These are phyloP conservation scores for Pachyseris speciosa DNA, from an alignment of 64 coral and sea anemone genomes.

Conservation along the genomic window DNA sequence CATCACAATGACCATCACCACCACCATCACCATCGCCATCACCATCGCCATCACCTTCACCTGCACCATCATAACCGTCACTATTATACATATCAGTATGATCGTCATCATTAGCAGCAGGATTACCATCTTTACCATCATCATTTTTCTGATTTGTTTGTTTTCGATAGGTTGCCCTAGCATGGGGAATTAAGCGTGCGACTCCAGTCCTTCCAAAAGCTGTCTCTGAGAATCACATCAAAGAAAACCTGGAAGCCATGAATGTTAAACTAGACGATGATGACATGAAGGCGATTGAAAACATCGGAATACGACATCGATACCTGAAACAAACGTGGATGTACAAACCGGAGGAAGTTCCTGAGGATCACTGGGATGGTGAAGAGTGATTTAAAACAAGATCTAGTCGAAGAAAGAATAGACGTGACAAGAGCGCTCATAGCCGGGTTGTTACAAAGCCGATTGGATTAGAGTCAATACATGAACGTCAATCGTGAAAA, in stretches of 20 bases:
- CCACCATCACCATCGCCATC: too few relatives aligned
- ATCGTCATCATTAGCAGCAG: too few relatives aligned
- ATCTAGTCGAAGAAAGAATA: not conserved
- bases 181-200: slow-evolving; percentile 62
- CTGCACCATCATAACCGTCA: too few relatives aligned
- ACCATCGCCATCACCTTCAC: too few relatives aligned
- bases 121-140: too few relatives aligned
- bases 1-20: too few relatives aligned
- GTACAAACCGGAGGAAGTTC: slow-evolving; percentile 32
- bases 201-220: slow-evolving; percentile 67
- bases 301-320: slow-evolving; percentile 43
- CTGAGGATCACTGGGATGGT: not conserved
- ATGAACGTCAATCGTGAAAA: too few relatives aligned
- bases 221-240: slow-evolving; percentile 64
- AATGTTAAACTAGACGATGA: slow-evolving; percentile 60
- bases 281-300: slow-evolving; percentile 70
- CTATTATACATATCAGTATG: too few relatives aligned
- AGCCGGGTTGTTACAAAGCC: too few relatives aligned
- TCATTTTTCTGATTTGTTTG: too few relatives aligned
- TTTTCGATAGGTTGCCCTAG: slow-evolving; percentile 29
- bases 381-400: not conserved
- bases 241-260: slow-evolving; percentile 57
- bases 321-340: slow-evolving; percentile 65
- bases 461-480: too few relatives aligned
- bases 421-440: too few relatives aligned